Evolutionary conservation across 2,888 invertebrate genomes (phyloP).

Genomic region (Yponomeuta malinellus): DNA sequence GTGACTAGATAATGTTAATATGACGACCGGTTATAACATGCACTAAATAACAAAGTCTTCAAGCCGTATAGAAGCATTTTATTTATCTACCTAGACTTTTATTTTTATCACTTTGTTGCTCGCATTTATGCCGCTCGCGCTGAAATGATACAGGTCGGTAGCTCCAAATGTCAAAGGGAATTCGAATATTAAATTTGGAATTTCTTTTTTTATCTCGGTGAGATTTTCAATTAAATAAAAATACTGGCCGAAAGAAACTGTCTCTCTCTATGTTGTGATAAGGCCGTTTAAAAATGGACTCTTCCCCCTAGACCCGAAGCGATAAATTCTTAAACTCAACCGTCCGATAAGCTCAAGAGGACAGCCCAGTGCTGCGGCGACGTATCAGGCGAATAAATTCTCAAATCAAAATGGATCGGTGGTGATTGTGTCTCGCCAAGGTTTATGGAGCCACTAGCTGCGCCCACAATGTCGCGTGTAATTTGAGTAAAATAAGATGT

Average conservation of each 20-base stretch:
- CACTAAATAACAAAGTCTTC: too few species aligned
- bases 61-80: too few species aligned
- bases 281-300: neutral
- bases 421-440: neutral
- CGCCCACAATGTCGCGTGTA: too few species aligned
- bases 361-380: neutral
- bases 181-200: too few species aligned
- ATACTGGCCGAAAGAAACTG: neutral
- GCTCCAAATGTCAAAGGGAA: too few species aligned
- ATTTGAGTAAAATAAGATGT: neutral
- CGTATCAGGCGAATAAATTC: neutral
- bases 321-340: slow-evolving; percentile 1
- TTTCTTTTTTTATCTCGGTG: too few species aligned
- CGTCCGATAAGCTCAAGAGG: neutral
- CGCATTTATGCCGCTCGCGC: too few species aligned
- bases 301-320: neutral
- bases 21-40: too few species aligned
- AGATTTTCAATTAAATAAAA: neutral
- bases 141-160: too few species aligned
- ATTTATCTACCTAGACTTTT: too few species aligned
- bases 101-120: too few species aligned
- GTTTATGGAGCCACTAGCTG: neutral
- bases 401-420: slow-evolving; percentile 1
- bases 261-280: neutral
- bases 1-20: too few species aligned